Evolutionary conservation across 1,140 invertebrate species (phyloP), one percentile per base, ranked within the genome.

Genomic region (Popillia japonica): DNA sequence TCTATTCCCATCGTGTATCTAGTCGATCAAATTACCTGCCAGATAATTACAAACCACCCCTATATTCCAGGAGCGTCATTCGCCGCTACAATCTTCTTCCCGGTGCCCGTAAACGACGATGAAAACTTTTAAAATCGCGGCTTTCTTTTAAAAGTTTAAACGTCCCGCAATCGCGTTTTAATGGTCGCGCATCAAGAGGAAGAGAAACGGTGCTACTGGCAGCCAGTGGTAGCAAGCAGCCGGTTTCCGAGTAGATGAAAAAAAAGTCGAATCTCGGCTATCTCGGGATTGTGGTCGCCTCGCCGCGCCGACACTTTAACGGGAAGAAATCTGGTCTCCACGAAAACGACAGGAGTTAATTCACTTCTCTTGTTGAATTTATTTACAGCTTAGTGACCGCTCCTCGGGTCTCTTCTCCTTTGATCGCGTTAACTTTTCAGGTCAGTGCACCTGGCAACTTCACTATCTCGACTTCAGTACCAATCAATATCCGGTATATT

Each of bases 281-380:
- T 23, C 61, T 68, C 20, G 22, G 61, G 61, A 27, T 68, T 68
- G 61, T 20, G 61, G 61, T 68, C 61, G 61, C 61, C 61, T 68
- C 61, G 22, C 27, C 20, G 27, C 61, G 11, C 61, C 61, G 27
- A 55, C 48, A 55, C 48, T 55, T 55, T 55, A 55, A 55, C 48
- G 48, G 48, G 48, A 17, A 55, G 48, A 55, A 55, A 55, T 55
- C 48, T 55, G 48, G 48, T 55, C 61, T 34, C 61, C 61, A 22
- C 27, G 22, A 34, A 68, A 68, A 68, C 61, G 61, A 68, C 68
- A 42, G 40, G 64, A 34, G 64, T 81, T 82, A 82, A 82, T 82
- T 81, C 81, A 79, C 75, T 81, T 80, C 77, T 78, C 81, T 79
- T 80, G 80, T 82, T 82, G 78, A 79, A 82, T 82, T 82, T 82